Conservation (phyloP, 1,140 invertebrate species). For the Hestina assimilis region DNA sequence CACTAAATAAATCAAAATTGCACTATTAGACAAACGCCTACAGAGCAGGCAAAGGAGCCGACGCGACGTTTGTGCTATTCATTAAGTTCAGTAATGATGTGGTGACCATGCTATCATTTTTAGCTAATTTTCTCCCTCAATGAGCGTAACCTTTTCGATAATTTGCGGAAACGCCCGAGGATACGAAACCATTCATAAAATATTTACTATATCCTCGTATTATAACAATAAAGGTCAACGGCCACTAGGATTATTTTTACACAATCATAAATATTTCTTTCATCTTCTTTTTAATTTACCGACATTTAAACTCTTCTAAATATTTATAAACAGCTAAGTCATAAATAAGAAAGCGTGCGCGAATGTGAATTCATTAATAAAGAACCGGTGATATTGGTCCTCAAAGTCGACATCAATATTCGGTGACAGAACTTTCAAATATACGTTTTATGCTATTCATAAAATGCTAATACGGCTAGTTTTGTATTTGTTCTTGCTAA, state of each 20-base stretch:
- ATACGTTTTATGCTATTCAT: slow-evolving; percentile 51
- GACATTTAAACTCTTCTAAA: slow-evolving; percentile 12
- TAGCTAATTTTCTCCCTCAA: slow-evolving; percentile 7
- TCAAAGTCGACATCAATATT: slow-evolving; percentile 21
- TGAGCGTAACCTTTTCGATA: slow-evolving; percentile 5
- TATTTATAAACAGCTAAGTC: slow-evolving; percentile 26
- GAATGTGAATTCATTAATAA: slow-evolving; percentile 17
- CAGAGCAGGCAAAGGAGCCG: slow-evolving; percentile 43
- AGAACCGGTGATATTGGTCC: slow-evolving; percentile 34
- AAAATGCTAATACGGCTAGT: slow-evolving; percentile 63
- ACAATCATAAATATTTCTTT: neutral
- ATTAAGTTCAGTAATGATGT: slow-evolving; percentile 30
- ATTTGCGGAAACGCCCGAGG: slow-evolving; percentile 14
- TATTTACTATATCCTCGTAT: slow-evolving; percentile 4
- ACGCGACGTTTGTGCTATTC: slow-evolving; percentile 31
- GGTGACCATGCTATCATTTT: slow-evolving; percentile 1
- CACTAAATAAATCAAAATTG: slow-evolving; percentile 73
- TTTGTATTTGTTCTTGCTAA: slow-evolving; percentile 59
- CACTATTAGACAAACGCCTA: slow-evolving; percentile 46
- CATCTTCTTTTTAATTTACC: neutral
- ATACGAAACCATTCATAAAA: slow-evolving; percentile 24
- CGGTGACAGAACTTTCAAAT: slow-evolving; percentile 50
- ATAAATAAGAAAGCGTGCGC: slow-evolving; percentile 39
- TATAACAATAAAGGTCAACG: slow-evolving; percentile 7
- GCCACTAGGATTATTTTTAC: neutral